Conservation (phyloP, 2,888 invertebrate species). For the Cerceris rybyensis region DNA sequence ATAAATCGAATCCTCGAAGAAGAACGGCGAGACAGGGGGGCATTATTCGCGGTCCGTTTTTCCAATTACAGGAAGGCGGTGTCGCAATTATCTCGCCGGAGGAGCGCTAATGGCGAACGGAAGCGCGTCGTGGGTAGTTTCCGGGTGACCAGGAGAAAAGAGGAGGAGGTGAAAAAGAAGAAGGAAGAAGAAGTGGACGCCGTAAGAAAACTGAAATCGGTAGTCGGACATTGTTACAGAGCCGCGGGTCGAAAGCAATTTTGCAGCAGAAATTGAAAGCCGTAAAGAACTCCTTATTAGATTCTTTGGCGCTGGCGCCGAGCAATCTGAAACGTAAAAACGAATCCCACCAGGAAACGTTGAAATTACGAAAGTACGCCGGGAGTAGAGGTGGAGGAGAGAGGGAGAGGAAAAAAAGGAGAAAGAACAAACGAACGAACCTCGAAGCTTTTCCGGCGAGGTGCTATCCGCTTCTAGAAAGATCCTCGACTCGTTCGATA, state of each 20-base stretch:
- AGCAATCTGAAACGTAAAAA: conserved; percentile 34
- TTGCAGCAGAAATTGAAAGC: conserved; percentile 32
- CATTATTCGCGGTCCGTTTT: no score
- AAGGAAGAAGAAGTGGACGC: neutral
- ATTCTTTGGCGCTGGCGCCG: conserved; percentile 7
- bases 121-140: neutral
- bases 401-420: conserved; percentile 1
- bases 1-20: no score
- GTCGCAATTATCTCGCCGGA: no score
- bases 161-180: neutral
- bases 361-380: conserved; percentile 5
- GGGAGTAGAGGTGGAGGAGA: neutral
- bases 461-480: neutral
- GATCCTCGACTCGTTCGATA: neutral
- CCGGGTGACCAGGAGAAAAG: neutral
- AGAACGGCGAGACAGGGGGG: no score
- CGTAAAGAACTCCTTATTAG: conserved; percentile 45
- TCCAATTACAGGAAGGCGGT: no score
- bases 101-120: no score
- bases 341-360: conserved; percentile 4
- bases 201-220: conserved; percentile 43
- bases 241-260: conserved; percentile 29
- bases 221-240: conserved; percentile 26
- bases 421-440: neutral
- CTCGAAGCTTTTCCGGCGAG: neutral